Conservation (phyloP, 2,797 vertebrate genomes). For the Adelosebastes latens region DNA sequence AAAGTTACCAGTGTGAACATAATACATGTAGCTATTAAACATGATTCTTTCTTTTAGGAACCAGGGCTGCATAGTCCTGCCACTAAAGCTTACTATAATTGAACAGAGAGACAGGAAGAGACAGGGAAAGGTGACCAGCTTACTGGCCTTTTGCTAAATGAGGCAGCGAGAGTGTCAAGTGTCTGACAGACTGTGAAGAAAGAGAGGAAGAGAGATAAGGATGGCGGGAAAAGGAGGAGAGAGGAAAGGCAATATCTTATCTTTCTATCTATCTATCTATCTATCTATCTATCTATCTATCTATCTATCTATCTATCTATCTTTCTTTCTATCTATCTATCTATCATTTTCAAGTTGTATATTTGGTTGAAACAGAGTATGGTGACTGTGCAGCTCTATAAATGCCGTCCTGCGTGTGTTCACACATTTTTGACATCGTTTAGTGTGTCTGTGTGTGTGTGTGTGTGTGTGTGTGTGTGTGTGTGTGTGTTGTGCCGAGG, state of each 20-base stretch:
- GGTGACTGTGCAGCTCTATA: constrained; percentile 18
- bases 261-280: neutral
- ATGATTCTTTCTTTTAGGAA: neutral
- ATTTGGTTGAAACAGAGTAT: neutral
- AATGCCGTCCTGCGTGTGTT: neutral
- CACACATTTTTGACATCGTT: constrained; percentile 23
- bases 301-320: neutral
- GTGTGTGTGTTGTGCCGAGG: constrained; percentile 1
- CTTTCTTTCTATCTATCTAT: neutral
- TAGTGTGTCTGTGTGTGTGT: neutral
- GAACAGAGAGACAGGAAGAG: neutral
- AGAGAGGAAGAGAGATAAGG: neutral
- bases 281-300: neutral
- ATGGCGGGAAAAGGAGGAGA: neutral
- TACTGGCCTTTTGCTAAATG: constrained; percentile 38
- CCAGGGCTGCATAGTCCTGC: neutral
- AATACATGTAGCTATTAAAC: neutral
- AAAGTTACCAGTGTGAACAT: neutral
- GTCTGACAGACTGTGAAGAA: constrained; percentile 33
- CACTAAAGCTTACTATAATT: neutral
- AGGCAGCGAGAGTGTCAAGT: constrained; percentile 27
- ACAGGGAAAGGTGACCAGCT: constrained; percentile 5
- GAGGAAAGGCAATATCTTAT: neutral
- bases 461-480: neutral
- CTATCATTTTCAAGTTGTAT: neutral